Evolutionary conservation across 92 coral and sea anemone genomes (phyloP).

Genomic region (Parazoanthus atlanticus): DNA sequence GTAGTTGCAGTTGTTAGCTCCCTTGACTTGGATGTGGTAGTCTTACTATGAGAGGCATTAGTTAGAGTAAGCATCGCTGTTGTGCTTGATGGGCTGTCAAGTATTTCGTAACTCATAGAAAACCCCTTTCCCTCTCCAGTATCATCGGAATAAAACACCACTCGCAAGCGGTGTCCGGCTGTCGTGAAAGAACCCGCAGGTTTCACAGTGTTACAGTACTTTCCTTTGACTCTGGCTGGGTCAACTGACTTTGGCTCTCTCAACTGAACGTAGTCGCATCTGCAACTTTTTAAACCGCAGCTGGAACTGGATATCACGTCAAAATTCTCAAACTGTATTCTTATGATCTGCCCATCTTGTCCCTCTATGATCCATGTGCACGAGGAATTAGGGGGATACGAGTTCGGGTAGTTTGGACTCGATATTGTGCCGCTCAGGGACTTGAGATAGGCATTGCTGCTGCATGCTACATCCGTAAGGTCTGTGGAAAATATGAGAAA

Average conservation of each 20-base stretch:
- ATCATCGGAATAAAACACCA: constrained; percentile 21
- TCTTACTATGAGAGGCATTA: background rate
- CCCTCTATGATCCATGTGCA: constrained; percentile 31
- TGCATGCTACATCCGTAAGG: background rate
- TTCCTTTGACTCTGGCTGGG: constrained; percentile 11
- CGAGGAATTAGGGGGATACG: constrained; percentile 24
- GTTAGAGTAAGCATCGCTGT: background rate
- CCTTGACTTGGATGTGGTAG: background rate
- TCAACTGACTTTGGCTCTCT: background rate
- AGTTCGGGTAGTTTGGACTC: constrained; percentile 28
- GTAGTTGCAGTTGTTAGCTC: background rate
- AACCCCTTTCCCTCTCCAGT: constrained; percentile 20
- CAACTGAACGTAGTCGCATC: constrained; percentile 31
- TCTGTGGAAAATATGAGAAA: background rate
- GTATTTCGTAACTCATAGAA: constrained; percentile 25
- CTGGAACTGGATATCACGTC: background rate
- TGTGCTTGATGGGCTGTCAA: constrained; percentile 10
- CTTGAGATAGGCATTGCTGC: background rate
- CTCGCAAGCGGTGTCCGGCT: constrained; percentile 25
- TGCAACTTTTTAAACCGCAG: constrained; percentile 12
- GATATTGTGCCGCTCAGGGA: constrained; percentile 5
- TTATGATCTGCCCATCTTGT: constrained; percentile 12
- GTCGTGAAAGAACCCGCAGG: constrained; percentile 24
- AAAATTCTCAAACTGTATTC: constrained; percentile 9
- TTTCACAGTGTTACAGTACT: constrained; percentile 20